Evolutionary conservation across 2,888 invertebrate species (phyloP).

Genomic region (Mycogona germanica): DNA sequence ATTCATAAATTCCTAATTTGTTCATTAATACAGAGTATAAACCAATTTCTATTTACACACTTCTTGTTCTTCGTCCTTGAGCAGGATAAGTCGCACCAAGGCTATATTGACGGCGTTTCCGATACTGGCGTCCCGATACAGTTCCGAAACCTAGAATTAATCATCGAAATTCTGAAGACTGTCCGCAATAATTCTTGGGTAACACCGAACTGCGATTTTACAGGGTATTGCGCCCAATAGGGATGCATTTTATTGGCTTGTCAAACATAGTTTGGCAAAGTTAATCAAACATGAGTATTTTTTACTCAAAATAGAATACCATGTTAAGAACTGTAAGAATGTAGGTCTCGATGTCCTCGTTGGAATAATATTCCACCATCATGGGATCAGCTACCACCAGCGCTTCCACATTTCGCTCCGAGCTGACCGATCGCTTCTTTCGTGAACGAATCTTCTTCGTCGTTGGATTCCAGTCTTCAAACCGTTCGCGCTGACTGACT

Average conservation of each 20-base stretch:
- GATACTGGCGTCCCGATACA: conserved; percentile 78
- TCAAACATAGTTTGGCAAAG: not conserved
- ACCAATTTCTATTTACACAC: conserved; percentile 25
- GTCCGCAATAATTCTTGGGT: no score
- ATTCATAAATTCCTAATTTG: not conserved
- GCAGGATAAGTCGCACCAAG: conserved; percentile 69
- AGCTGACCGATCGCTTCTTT: conserved; percentile 22
- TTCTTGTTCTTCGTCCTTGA: conserved; percentile 47
- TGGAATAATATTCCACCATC: conserved; percentile 73
- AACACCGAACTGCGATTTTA: no score
- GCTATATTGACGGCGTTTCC: conserved; percentile 82
- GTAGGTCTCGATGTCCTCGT: conserved; percentile 69
- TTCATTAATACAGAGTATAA: not conserved
- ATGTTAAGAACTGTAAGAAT: conserved; percentile 87
- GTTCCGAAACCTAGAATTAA: conserved; percentile 24
- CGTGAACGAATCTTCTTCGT: no score
- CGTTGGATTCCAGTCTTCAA: no score
- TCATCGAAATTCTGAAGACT: no score
- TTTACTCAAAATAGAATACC: no score
- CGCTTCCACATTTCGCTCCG: conserved; percentile 52
- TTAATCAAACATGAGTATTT: not conserved
- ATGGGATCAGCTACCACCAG: conserved; percentile 74
- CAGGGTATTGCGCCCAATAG: no score
- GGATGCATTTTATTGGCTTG: no score
- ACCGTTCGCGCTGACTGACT: no score